phyloP scores from a whole-genome alignment of 1,140 invertebrate genomes.

The Lepidotrigona ventralis region DNA sequence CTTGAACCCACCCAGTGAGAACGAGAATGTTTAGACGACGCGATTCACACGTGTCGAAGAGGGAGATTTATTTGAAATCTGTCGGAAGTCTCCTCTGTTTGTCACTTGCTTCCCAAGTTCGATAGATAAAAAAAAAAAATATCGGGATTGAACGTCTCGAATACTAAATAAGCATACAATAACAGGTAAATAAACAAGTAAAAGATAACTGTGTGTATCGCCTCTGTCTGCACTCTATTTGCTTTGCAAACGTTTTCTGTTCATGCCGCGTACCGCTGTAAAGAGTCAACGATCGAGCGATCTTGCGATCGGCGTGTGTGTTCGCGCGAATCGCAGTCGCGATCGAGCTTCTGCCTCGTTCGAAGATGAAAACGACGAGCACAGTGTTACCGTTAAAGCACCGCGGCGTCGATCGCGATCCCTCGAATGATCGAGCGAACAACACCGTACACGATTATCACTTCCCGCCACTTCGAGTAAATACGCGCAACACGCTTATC shows the following conservation, averaged over 20 bases:
- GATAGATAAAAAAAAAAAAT: no score
- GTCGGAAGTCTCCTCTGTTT: no score
- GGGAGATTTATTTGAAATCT: no score
- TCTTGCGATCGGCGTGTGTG: background rate
- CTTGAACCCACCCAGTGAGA: background rate
- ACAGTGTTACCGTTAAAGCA: background rate
- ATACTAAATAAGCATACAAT: no score
- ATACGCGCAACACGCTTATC: conserved; percentile 9
- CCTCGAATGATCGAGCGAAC: background rate
- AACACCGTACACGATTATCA: background rate
- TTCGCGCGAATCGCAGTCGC: background rate
- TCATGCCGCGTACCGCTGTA: background rate
- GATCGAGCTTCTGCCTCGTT: background rate
- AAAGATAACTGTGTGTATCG: no score
- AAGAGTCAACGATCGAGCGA: background rate
- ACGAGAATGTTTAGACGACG: no score
- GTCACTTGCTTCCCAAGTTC: no score
- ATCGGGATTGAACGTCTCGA: no score
- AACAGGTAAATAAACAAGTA: background rate
- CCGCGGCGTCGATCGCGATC: background rate
- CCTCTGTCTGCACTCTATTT: no score
- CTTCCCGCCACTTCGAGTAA: background rate
- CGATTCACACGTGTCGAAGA: no score
- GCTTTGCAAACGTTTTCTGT: background rate
- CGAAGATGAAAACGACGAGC: background rate